phyloP scores from a whole-genome alignment of 2,888 invertebrate genomes.

The Mythimna lalbum region DNA sequence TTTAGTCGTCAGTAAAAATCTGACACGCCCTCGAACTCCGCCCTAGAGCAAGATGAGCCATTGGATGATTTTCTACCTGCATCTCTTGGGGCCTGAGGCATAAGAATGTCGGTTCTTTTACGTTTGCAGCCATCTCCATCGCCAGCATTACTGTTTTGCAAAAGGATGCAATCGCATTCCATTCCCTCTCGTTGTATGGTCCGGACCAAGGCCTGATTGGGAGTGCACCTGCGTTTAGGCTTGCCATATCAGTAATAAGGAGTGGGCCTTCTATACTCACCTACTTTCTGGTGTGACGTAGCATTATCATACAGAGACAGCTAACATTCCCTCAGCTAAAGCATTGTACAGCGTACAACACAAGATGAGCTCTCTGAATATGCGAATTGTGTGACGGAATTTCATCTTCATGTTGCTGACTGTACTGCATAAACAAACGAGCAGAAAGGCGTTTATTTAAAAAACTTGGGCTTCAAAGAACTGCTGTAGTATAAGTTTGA shows the following conservation, averaged over 20 bases:
- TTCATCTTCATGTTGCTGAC: slow-evolving; percentile 47
- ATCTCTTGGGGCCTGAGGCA: too few relatives aligned
- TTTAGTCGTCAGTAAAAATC: too few relatives aligned
- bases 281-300: slow-evolving; percentile 14
- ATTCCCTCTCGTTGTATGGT: too few relatives aligned
- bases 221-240: neutral
- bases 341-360: slow-evolving; percentile 48
- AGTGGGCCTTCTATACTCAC: slow-evolving; percentile 5
- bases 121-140: too few relatives aligned
- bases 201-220: too few relatives aligned
- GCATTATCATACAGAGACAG: slow-evolving; percentile 57
- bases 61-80: too few relatives aligned
- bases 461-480: slow-evolving; percentile 5
- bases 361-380: slow-evolving; percentile 55
- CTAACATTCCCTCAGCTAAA: slow-evolving; percentile 46
- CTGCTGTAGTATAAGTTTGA: neutral
- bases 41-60: too few relatives aligned
- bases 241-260: neutral
- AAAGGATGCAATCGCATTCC: too few relatives aligned
- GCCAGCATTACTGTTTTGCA: too few relatives aligned
- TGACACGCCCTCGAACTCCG: too few relatives aligned
- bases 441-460: slow-evolving; percentile 20
- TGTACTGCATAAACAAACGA: slow-evolving; percentile 28
- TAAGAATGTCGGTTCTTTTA: too few relatives aligned
- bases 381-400: slow-evolving; percentile 52